A percentile compares a stretch with the other conserved stretches of the same genome.
Conservation (phyloP, 1,140 invertebrate species). For the Lethrus apterus region DNA sequence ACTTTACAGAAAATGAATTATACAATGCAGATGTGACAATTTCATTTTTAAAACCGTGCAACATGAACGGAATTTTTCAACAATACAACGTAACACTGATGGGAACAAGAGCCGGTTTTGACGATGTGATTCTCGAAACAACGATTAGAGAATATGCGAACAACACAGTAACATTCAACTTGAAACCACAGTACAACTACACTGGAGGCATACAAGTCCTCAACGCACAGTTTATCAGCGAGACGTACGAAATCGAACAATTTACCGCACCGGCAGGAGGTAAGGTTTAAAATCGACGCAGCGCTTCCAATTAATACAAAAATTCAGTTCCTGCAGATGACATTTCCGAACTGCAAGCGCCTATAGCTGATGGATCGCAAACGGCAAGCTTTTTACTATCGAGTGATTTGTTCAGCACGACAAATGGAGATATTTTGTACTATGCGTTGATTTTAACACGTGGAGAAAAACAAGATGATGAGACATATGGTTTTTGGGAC, state of each 20-base stretch:
- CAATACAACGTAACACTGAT: not conserved
- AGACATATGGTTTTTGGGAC: not conserved
- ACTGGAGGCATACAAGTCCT: not conserved
- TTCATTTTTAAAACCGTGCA: conserved; percentile 1
- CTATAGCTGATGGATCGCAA: no score
- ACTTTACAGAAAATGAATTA: not conserved
- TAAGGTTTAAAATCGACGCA: no score
- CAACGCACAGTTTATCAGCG: no score
- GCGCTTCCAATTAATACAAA: no score
- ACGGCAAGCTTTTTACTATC: not conserved
- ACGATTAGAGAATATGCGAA: not conserved
- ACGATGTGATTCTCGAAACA: not conserved
- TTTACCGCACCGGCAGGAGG: no score
- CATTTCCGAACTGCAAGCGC: no score
- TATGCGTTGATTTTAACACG: conserved; percentile 5
- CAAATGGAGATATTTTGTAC: not conserved
- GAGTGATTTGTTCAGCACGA: not conserved
- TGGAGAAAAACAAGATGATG: not conserved
- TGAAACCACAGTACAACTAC: not conserved
- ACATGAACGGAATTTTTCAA: not conserved
- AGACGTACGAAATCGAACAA: no score
- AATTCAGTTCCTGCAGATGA: no score
- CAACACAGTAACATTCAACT: not conserved
- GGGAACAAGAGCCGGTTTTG: not conserved
- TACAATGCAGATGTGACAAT: not conserved